Percentiles rank a stretch among this genome's conserved stretches.
These are phyloP conservation scores for Brachystomella parvula DNA, from an alignment of 1,140 invertebrate species.

Conservation along the genomic window DNA sequence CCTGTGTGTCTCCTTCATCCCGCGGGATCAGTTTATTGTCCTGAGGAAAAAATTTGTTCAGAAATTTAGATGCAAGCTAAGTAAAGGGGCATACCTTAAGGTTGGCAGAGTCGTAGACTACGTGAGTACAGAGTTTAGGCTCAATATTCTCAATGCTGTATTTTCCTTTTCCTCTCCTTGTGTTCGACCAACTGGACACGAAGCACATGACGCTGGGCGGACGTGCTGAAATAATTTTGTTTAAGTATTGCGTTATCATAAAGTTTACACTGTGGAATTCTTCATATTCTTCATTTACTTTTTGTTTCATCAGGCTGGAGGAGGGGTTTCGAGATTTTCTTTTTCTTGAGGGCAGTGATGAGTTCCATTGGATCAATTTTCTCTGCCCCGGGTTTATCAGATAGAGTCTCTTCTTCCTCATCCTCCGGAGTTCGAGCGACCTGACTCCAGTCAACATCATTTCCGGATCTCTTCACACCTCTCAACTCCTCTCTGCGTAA, in stretches of 20 bases:
- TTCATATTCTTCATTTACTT: background rate
- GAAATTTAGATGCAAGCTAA: constrained; percentile 13
- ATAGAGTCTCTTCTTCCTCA: constrained; percentile 18
- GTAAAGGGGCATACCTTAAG: constrained; percentile 48
- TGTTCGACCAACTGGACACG: constrained; percentile 87
- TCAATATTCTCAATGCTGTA: constrained; percentile 83
- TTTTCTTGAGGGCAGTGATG: constrained; percentile 5
- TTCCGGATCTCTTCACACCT: background rate
- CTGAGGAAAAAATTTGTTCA: constrained; percentile 29
- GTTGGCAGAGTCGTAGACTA: constrained; percentile 87
- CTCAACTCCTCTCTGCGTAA: constrained; percentile 1
- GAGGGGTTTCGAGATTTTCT: background rate
- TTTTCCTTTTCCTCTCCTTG: constrained; percentile 71
- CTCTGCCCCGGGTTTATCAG: constrained; percentile 11
- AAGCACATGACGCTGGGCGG: constrained; percentile 83
- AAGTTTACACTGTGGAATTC: background rate
- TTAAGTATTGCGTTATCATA: background rate
- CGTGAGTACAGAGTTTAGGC: constrained; percentile 76
- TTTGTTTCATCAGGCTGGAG: background rate
- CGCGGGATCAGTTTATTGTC: constrained; percentile 70
- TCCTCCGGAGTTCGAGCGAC: constrained; percentile 14
- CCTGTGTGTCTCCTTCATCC: constrained; percentile 57
- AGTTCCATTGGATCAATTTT: background rate
- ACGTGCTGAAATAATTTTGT: constrained; percentile 51
- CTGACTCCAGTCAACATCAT: constrained; percentile 1